Evolutionary conservation across 2,888 invertebrate genomes (phyloP).

Genomic region (Leptodirus hochenwartii): DNA sequence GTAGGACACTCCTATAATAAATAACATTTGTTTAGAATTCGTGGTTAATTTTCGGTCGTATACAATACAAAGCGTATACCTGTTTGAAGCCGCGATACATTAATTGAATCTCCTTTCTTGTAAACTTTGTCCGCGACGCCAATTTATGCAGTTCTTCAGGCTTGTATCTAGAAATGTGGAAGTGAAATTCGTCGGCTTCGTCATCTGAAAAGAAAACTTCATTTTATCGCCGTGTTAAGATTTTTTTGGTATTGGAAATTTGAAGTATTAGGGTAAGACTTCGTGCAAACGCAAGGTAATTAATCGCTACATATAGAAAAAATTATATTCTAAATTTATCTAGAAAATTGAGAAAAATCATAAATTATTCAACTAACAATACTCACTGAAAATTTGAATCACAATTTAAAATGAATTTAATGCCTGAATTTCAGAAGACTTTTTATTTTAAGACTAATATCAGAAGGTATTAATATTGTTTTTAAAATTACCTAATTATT

Average conservation of each 20-base stretch:
- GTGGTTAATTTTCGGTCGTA: constrained; percentile 1
- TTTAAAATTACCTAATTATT: no score
- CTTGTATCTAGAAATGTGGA: constrained; percentile 45
- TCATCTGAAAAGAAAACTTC: constrained; percentile 45
- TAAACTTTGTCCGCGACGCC: constrained; percentile 61
- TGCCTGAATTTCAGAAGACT: no score
- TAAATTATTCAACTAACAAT: no score
- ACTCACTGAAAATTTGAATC: no score
- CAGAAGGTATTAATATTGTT: no score
- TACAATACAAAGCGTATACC: constrained; percentile 27
- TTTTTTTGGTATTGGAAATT: no score
- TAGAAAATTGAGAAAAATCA: no score
- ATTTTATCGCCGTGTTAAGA: no score
- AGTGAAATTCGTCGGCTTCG: constrained; percentile 45
- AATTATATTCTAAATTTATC: no score
- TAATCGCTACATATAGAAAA: no score
- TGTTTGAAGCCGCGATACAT: constrained; percentile 86
- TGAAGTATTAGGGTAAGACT: neutral
- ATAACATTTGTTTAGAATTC: neutral
- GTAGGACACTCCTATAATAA: constrained; percentile 59
- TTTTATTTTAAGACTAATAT: no score
- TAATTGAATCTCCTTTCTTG: constrained; percentile 67
- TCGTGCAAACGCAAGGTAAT: constrained; percentile 14
- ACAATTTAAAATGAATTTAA: no score
- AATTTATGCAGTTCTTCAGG: constrained; percentile 66